phyloP scores from a whole-genome alignment of 2,113 vertebrate genomes.

The Neotoma lepida region DNA sequence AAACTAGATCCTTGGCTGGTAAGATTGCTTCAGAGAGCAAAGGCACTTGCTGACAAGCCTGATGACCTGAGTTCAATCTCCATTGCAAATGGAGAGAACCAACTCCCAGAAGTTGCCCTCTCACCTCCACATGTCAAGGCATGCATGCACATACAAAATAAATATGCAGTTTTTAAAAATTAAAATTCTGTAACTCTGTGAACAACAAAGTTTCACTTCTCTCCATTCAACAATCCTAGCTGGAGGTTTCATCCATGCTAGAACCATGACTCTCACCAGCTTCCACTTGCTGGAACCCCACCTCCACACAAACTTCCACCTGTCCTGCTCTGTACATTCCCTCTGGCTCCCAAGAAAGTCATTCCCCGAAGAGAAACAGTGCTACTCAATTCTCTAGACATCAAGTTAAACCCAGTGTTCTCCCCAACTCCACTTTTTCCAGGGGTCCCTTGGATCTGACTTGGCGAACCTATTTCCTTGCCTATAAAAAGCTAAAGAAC shows the following conservation, averaged over 20 bases:
- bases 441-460: conserved; percentile 14
- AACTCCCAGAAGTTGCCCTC: background rate
- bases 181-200: background rate
- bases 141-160: background rate
- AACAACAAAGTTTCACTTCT: background rate
- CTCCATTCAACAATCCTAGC: background rate
- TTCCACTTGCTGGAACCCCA: background rate
- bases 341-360: background rate
- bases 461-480: conserved; percentile 37
- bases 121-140: background rate
- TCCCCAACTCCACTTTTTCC: background rate
- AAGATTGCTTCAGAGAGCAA: background rate
- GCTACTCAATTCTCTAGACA: conserved; percentile 22
- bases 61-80: background rate
- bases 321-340: background rate
- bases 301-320: background rate
- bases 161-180: background rate
- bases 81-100: background rate
- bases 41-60: background rate
- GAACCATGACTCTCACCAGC: background rate
- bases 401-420: conserved; percentile 17
- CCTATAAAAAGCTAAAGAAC: conserved; percentile 43
- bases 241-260: background rate
- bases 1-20: background rate
- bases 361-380: background rate